These are phyloP conservation scores for Sarcophaga subvicina DNA, from an alignment of 2,888 invertebrate species.

Conservation along the genomic window DNA sequence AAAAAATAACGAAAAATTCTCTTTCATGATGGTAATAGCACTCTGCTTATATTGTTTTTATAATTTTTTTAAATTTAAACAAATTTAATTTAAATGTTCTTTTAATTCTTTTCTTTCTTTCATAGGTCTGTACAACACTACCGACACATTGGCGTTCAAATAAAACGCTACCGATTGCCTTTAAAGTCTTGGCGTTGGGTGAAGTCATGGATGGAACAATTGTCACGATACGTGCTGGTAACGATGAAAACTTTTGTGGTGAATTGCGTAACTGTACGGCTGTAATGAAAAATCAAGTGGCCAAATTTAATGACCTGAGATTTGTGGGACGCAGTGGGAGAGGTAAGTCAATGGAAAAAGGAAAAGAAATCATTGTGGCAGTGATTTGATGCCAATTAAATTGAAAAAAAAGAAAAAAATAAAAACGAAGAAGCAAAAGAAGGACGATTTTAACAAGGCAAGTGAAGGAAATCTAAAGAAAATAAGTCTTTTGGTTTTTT, in stretches of 20 bases:
- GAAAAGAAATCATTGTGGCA: conserved; percentile 55
- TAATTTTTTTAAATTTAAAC: no score
- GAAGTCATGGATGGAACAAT: conserved; percentile 97
- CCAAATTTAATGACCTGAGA: conserved; percentile 98
- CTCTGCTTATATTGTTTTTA: no score
- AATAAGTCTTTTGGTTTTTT: not conserved
- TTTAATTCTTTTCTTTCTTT: not conserved
- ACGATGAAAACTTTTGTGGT: conserved; percentile 98
- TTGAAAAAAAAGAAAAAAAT: conserved; percentile 47
- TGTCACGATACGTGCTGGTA: conserved; percentile 96
- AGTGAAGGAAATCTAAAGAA: not conserved
- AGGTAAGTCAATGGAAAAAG: conserved; percentile 86
- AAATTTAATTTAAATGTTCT: not conserved
- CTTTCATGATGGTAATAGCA: no score
- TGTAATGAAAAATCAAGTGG: conserved; percentile 98
- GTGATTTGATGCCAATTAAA: conserved; percentile 67
- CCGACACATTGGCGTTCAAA: conserved; percentile 98
- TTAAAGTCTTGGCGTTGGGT: conserved; percentile 96
- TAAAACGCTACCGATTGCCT: conserved; percentile 97
- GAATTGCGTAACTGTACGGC: conserved; percentile 96
- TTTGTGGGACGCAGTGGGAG: conserved; percentile 98
- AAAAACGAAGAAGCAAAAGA: conserved; percentile 60
- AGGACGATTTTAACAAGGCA: not conserved
- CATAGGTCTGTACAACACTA: conserved; percentile 90
- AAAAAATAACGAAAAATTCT: no score